Evolutionary conservation across 2,888 invertebrate genomes (phyloP).

Genomic region (Bruchidius siliquastri): DNA sequence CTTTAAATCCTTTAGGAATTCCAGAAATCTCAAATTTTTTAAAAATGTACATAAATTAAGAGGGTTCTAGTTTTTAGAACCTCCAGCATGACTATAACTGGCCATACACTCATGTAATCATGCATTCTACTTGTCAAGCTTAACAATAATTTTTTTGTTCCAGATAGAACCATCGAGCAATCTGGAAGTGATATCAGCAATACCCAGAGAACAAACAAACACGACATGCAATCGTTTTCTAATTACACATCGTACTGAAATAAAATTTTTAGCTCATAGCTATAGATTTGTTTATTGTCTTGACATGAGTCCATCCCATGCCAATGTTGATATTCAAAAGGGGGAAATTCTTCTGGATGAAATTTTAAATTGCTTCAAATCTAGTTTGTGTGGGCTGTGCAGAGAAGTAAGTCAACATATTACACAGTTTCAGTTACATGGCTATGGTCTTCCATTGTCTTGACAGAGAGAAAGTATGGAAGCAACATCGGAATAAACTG

Average conservation of each 20-base stretch:
- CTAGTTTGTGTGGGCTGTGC: constrained; percentile 54
- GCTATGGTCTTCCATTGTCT: too few species aligned
- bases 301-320: constrained; percentile 73
- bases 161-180: constrained; percentile 49
- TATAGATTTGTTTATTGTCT: constrained; percentile 72
- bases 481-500: too few species aligned
- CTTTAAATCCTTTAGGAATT: too few species aligned
- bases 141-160: background rate
- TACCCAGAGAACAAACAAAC: constrained; percentile 51
- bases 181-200: constrained; percentile 60
- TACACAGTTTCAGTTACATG: background rate
- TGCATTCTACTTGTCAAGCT: too few species aligned
- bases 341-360: constrained; percentile 60
- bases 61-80: too few species aligned
- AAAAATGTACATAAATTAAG: too few species aligned
- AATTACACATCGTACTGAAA: constrained; percentile 54
- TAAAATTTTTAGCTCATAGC: constrained; percentile 64
- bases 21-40: too few species aligned
- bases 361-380: constrained; percentile 53
- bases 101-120: too few species aligned
- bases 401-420: constrained; percentile 48
- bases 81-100: too few species aligned
- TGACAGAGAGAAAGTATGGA: too few species aligned
- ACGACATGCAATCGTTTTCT: constrained; percentile 49
- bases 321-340: constrained; percentile 61